Evolutionary conservation across 37 sponge, comb jelly and placozoan genomes (phyloP).

Genomic region (Bolinopsis microptera): DNA sequence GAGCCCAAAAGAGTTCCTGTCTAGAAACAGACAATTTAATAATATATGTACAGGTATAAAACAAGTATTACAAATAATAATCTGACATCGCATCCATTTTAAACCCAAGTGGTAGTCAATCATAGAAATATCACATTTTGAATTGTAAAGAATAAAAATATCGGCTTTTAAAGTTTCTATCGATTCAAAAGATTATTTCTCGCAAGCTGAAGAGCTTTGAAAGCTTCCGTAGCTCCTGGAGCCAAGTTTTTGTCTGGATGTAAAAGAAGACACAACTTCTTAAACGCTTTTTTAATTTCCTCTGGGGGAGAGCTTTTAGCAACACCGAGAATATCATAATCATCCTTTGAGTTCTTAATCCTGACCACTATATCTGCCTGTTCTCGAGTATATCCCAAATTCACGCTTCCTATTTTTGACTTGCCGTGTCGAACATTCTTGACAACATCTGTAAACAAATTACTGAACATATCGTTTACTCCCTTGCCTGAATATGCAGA

Average conservation of each 20-base stretch:
- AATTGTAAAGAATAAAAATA: background rate
- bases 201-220: slow-evolving; percentile 72
- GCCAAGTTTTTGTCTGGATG: slow-evolving; percentile 92
- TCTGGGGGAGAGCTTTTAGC: slow-evolving; percentile 66
- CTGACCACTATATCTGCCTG: slow-evolving; percentile 74
- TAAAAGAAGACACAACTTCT: slow-evolving; percentile 80
- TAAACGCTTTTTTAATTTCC: slow-evolving; percentile 82
- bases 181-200: slow-evolving; percentile 16
- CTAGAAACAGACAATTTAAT: too few species aligned
- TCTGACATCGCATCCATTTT: too few species aligned
- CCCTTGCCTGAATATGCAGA: slow-evolving; percentile 79
- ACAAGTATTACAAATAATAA: too few species aligned
- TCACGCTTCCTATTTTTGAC: background rate
- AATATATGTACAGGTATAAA: too few species aligned
- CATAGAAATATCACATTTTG: background rate
- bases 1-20: too few species aligned
- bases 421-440: slow-evolving; percentile 16
- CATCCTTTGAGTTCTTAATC: slow-evolving; percentile 69
- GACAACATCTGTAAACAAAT: background rate
- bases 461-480: slow-evolving; percentile 70
- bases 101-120: background rate
- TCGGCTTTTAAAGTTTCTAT: background rate
- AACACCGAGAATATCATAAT: slow-evolving; percentile 77
- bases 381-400: slow-evolving; percentile 75
- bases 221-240: slow-evolving; percentile 94